Base-by-base conservation (phyloP, 2,113 vertebrate species). In the Bujurquina vittata region DNA sequence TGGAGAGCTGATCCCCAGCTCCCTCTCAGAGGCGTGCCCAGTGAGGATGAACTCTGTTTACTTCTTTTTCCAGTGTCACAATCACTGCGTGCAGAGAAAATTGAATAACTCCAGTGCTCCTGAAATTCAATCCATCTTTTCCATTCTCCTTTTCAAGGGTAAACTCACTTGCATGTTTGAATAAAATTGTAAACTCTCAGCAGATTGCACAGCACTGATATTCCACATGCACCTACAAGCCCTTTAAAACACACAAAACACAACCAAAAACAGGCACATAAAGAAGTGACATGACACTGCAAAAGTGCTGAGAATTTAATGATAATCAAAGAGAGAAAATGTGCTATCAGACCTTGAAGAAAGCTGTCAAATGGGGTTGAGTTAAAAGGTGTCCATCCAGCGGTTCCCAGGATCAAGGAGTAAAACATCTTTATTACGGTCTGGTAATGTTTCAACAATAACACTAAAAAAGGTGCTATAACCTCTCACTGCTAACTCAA, bases 131-230 rank as follows among this genome's bases (percentile, higher is more conserved):
- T 20, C 17, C 22, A 12, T 15, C 4, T 46, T 67, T 67, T 20
- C 10, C 0, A 18, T 20, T 2, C 35, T n/a, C 17, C 10, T 55
- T 33, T 31, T 14, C 10, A 57, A 79, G 12, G 46, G 89, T 52
- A 73, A 87, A 74, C 96, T 97, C 94, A 98, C 97, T 95, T 96
- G 86, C 88, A 85, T 7, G 94, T 82, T 90, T 94, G 87, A 89
- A 96, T 88, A 80, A 97, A 97, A 86, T 96, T 90, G 87, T 96
- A 94, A 67, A 97, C 93, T 90, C 94, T 96, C 90, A 97, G 88
- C 76, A 97, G 91, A 89, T 83, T 96, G 92, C 90, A 96, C 37
- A 98, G 94, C 67, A 98, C 92, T 0, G 94, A 96, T 86, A 97
- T 76, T 1, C 96, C 97, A 11, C 96, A 96, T 40, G 97, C 96